Evolutionary conservation across 2,113 vertebrate genomes (phyloP).

Genomic region (Platysteira castanea): DNA sequence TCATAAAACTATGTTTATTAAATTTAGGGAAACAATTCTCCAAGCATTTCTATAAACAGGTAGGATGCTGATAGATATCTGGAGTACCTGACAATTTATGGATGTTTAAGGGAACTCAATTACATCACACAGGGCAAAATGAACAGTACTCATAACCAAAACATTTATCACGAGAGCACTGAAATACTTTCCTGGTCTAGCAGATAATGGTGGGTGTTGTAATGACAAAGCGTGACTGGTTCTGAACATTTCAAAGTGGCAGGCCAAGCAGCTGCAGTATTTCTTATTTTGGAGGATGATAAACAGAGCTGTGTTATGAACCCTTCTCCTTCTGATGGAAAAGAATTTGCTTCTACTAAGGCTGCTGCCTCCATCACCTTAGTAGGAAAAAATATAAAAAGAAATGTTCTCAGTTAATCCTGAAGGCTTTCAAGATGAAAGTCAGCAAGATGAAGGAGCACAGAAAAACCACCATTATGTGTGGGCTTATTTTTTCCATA

Average conservation of each 20-base stretch:
- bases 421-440: constrained; percentile 5
- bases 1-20: neutral
- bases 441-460: neutral
- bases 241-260: neutral
- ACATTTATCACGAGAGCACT: neutral
- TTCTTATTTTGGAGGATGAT: neutral
- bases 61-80: neutral
- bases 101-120: neutral
- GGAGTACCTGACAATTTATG: neutral
- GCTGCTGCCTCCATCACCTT: neutral
- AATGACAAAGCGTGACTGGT: neutral
- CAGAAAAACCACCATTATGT: neutral
- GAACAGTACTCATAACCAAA: neutral
- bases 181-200: neutral
- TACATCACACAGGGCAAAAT: neutral
- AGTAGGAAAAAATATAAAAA: neutral
- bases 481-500: neutral
- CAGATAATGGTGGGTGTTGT: neutral
- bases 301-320: constrained; percentile 9
- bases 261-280: neutral
- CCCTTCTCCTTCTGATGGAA: neutral
- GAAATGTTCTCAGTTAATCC: neutral
- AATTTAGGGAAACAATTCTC: neutral
- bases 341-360: neutral
- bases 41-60: neutral